Evolutionary conservation across 2,113 vertebrate species (phyloP), one percentile per base, ranked within the genome.

Genomic region (Copsychus sechellarum): DNA sequence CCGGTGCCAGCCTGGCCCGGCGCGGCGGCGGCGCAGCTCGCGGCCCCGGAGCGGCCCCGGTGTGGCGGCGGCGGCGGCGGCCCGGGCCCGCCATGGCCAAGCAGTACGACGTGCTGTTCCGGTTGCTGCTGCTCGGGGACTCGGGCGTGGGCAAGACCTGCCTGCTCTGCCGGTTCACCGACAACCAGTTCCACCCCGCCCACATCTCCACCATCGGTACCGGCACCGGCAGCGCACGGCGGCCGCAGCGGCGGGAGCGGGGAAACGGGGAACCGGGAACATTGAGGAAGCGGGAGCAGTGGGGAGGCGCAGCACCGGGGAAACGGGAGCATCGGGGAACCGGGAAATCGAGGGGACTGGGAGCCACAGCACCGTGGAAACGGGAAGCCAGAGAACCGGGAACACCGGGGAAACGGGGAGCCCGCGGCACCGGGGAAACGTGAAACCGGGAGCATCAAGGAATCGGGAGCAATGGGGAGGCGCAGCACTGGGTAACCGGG

Each of bases 181-280:
- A 99, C 85, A 98, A 98, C 94, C 98, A 99, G 92, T 99, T 99
- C 97, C 98, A 99, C 94, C 96, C 98, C 65, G 98, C 98, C 56
- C 99, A 99, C 92, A 99, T 99, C 96, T 99, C 99, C 96, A 99
- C 99, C 90, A 99, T 99, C 97, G 99, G 99, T 99, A 98, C 91
- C 64, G 90, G 60, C 88, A 76, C n/a, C 61, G 54, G 62, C 87
- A 70, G 64, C 34, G 81, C 73, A 51, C 81, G 38, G 78, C 73
- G 67, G 61, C 45, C n/a, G 43, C 69, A 45, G 71, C 13, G 33
- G 88, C 50, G 71, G 76, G 61, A 76, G 73, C 43, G 51, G 81
- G 84, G 78, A 21, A 40, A 7, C n/a, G 71, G 83, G 83, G 28
- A 45, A 42, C 5, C 54, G 71, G 71, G 56, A 69, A 24, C 57